Conservation (phyloP, 2,888 invertebrate species). For the Microdon myrmicae region DNA sequence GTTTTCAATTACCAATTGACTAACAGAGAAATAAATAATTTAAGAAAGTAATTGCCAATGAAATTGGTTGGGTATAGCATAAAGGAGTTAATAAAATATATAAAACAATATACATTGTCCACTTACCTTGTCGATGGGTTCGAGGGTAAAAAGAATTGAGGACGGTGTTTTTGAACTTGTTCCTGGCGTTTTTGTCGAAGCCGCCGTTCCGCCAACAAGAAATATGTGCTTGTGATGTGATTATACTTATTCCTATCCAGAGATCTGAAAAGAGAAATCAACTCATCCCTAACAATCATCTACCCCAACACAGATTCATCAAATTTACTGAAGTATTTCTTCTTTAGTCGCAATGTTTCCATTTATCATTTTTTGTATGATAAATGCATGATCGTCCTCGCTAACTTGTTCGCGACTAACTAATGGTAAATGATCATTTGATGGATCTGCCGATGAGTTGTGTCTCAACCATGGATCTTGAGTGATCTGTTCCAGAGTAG, state of each 20-base stretch:
- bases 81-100: not conserved
- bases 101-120: not conserved
- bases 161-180: constrained; percentile 66
- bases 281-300: not conserved
- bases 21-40: no score
- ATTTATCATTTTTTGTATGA: constrained; percentile 95
- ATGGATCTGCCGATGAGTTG: constrained; percentile 59
- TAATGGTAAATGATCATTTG: constrained; percentile 77
- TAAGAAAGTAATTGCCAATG: no score
- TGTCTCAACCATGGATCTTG: constrained; percentile 84
- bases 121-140: constrained; percentile 56
- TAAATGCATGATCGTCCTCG: constrained; percentile 89
- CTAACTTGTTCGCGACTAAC: constrained; percentile 90
- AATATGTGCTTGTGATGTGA: constrained; percentile 98
- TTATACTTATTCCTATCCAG: constrained; percentile 96
- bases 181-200: constrained; percentile 82
- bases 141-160: constrained; percentile 55
- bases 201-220: constrained; percentile 92
- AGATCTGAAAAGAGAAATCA: constrained; percentile 71
- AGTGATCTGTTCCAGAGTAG: constrained; percentile 87
- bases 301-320: constrained; percentile 3
- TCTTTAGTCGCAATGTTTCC: constrained; percentile 95
- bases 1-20: no score
- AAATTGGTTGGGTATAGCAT: no score
- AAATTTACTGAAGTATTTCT: constrained; percentile 85